Conservation (phyloP, 2,797 vertebrate species). For the Orientallactaga sibirica region DNA sequence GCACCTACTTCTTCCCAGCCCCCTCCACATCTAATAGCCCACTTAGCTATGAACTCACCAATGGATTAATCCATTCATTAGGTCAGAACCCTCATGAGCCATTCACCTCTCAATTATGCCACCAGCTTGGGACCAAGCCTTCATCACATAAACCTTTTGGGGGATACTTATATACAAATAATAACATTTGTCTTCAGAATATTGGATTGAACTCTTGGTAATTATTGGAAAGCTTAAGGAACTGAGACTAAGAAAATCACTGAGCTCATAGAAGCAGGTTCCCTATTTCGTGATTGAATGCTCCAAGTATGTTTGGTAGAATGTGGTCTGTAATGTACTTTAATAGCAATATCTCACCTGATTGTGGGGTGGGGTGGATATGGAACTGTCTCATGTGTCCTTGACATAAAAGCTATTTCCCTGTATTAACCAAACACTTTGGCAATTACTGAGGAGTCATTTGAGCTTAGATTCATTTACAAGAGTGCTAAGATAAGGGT, state of each 20-base stretch:
- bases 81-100: not conserved
- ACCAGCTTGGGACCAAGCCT: not conserved
- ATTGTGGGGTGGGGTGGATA: not conserved
- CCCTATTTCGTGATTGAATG: not conserved
- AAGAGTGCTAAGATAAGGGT: not conserved
- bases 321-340: slow-evolving; percentile 2
- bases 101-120: not conserved
- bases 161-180: not conserved
- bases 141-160: not conserved
- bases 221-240: slow-evolving; percentile 9
- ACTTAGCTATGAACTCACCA: not conserved
- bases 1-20: not conserved
- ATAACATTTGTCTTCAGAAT: slow-evolving; percentile 25
- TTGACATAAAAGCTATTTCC: slow-evolving; percentile 1
- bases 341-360: not conserved
- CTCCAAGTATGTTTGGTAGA: slow-evolving; percentile 24
- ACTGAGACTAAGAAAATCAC: not conserved
- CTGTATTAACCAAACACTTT: slow-evolving; percentile 6
- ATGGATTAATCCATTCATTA: not conserved
- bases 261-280: not conserved
- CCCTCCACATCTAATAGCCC: not conserved
- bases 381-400: not conserved
- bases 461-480: slow-evolving; percentile 13
- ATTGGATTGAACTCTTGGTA: slow-evolving; percentile 1
- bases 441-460: not conserved